A percentile compares a stretch with the other conserved stretches of the same genome.
phyloP scores from a whole-genome alignment of 2,113 vertebrate genomes.

The Micronycteris hirsuta region DNA sequence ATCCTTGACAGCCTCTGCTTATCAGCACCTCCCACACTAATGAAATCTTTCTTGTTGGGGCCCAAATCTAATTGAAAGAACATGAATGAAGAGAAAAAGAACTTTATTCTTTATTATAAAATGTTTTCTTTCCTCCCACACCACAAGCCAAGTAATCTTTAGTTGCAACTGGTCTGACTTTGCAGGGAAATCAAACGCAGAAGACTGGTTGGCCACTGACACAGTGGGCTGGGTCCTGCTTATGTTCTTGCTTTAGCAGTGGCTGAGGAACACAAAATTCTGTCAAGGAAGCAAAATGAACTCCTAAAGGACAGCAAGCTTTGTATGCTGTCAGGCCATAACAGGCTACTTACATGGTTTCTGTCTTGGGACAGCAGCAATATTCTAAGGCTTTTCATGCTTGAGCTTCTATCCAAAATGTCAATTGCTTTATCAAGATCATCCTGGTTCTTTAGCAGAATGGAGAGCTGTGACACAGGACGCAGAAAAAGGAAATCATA shows the following conservation, averaged over 20 bases:
- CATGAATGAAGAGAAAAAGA: background rate
- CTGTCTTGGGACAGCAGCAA: conserved; percentile 90
- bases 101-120: conserved; percentile 28
- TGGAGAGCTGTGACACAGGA: conserved; percentile 87
- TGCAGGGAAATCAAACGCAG: conserved; percentile 28
- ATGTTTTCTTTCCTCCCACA: conserved; percentile 1
- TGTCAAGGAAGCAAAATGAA: background rate
- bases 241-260: background rate
- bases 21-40: background rate
- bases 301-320: background rate
- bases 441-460: conserved; percentile 92
- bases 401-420: conserved; percentile 93
- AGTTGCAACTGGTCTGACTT: conserved; percentile 14
- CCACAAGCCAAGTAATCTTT: background rate
- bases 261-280: background rate
- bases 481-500: conserved; percentile 35
- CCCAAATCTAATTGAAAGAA: conserved; percentile 41
- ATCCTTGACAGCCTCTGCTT: background rate
- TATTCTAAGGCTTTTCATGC: conserved; percentile 97
- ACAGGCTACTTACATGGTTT: conserved; percentile 86
- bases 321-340: background rate
- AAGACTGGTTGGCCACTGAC: background rate
- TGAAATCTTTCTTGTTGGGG: background rate
- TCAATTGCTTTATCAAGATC: conserved; percentile 96
- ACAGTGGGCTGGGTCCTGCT: background rate